Evolutionary conservation across 2,797 vertebrate species (phyloP), one percentile per base, ranked within the genome.

Genomic region (Hemitrygon akajei): DNA sequence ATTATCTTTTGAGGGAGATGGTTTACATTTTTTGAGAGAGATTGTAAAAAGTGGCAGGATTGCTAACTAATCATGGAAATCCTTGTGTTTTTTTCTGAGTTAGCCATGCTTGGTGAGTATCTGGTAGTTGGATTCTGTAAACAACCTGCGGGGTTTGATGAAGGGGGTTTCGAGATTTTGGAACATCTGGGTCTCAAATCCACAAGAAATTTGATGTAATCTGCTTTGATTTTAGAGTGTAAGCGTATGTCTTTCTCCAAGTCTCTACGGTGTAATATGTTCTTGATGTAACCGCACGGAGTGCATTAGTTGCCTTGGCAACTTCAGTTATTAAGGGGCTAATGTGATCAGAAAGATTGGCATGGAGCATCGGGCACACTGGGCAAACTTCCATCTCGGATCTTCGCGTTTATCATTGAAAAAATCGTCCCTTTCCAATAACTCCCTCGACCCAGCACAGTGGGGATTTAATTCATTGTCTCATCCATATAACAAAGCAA

Each of bases 231-330:
- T 56, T 58, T 27, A 6, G 30, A 5, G 16, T 87, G 4, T 73
- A 5, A 20, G 71, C 2, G 71, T 73, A 18, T 73, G 71, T 37
- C 5, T 69, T 22, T 63, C 30, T 89, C 20, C 86, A 34, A 87
- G 58, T 63, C 84, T 18, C 82, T 56, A 1, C 4, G n/a, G 14
- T 34, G 84, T 30, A 69, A 34, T 89, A 30, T 69, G n/a, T 66
- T 87, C 58, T 87, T 94, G 94, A 94, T 94, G 94, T 94, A 94
- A 30, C 37, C 94, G 69, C 37, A 87, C 94, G 66, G 93, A 94
- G 94, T 1, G 47, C 94, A 20, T 11, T 94, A 94, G 73, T 95
- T 95, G 94, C 93, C 93, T 87, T 94, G 94, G 94, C 93, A 94
- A 82, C 94, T 16, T 1, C 94, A 18, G n/a, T 94, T 95, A 73